Evolutionary conservation across 1,140 invertebrate species (phyloP).

Genomic region (Copidosoma floridanum): DNA sequence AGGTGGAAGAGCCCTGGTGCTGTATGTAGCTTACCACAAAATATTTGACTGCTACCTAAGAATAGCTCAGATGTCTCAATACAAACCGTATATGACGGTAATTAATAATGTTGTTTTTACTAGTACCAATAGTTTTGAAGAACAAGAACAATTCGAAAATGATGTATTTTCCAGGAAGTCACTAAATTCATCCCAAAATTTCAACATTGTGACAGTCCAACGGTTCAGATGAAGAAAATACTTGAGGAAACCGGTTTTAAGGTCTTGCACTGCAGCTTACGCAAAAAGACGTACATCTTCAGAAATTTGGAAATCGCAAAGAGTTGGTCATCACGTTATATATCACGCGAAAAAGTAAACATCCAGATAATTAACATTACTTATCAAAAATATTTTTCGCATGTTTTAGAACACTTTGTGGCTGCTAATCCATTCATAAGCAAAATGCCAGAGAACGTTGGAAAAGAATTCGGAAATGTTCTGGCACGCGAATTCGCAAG

Average conservation of each 20-base stretch:
- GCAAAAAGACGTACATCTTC: too few relatives aligned
- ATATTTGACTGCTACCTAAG: conserved; percentile 70
- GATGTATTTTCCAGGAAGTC: conserved; percentile 39
- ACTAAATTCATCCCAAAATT: conserved; percentile 43
- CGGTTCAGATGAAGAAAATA: too few relatives aligned
- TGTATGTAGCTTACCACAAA: conserved; percentile 69
- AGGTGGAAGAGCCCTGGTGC: conserved; percentile 68
- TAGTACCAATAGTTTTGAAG: too few relatives aligned
- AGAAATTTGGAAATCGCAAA: too few relatives aligned
- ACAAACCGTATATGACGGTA: conserved; percentile 67
- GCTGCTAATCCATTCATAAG: conserved; percentile 76
- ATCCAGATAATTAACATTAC: too few relatives aligned
- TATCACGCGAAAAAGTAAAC: too few relatives aligned
- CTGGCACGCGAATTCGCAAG: conserved; percentile 46
- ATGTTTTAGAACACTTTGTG: conserved; percentile 63
- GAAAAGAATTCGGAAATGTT: conserved; percentile 62
- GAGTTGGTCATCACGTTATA: too few relatives aligned
- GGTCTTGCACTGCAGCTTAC: too few relatives aligned
- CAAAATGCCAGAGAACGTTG: conserved; percentile 62
- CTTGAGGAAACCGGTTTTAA: too few relatives aligned
- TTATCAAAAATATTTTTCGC: too few relatives aligned
- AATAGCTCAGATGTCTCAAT: conserved; percentile 61
- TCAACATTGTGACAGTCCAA: too few relatives aligned
- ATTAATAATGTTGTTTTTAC: neutral
- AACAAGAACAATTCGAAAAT: too few relatives aligned